A percentile compares a stretch with the other conserved stretches of the same genome.
phyloP scores from a whole-genome alignment of 2,888 invertebrate species.

The Oxystoma pomonae region DNA sequence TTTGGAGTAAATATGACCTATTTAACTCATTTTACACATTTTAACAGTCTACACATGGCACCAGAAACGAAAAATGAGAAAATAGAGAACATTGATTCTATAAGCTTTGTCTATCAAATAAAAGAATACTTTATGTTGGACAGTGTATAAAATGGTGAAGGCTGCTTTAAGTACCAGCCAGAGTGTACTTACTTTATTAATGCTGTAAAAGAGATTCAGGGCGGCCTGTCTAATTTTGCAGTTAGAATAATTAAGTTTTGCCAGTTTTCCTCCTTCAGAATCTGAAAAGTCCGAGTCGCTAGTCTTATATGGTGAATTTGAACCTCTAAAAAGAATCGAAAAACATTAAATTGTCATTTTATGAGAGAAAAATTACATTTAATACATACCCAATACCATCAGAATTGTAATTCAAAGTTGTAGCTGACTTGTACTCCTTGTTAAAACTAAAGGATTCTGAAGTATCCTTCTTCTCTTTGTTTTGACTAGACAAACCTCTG shows the following conservation, averaged over 20 bases:
- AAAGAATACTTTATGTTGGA: too few relatives aligned
- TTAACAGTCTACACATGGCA: too few relatives aligned
- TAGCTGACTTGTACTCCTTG: neutral
- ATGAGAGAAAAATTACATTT: neutral
- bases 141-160: too few relatives aligned
- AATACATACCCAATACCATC: neutral
- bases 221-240: conserved; percentile 66
- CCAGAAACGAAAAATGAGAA: too few relatives aligned
- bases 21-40: too few relatives aligned
- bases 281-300: conserved; percentile 69
- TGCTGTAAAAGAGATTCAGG: conserved; percentile 55
- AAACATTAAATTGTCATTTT: too few relatives aligned
- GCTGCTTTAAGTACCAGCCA: too few relatives aligned
- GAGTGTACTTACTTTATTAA: conserved; percentile 53
- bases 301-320: conserved; percentile 37
- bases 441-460: neutral
- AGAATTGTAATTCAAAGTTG: neutral
- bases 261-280: conserved; percentile 50
- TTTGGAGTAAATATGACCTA: too few relatives aligned
- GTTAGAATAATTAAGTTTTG: conserved; percentile 43
- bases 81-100: too few relatives aligned
- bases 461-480: neutral
- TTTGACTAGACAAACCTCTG: neutral
- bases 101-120: too few relatives aligned
- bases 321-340: neutral